Base-by-base conservation (phyloP, 2,113 vertebrate genomes). In the Gallinago jamesoni region DNA sequence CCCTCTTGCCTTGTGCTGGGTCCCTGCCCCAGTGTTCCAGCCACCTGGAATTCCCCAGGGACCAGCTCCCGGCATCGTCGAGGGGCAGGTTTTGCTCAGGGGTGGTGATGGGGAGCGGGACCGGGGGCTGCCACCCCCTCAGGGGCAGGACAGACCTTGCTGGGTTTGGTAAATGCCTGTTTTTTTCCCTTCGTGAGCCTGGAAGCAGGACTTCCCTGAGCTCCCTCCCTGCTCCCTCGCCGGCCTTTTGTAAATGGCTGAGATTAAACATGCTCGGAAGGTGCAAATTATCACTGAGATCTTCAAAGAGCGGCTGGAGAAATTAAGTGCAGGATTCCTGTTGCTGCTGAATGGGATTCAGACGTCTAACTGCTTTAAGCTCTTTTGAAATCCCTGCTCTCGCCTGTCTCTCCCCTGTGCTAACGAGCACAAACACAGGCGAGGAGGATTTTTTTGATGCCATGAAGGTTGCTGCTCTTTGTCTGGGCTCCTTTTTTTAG, bases 321-420 rank as follows among this genome's bases (percentile, higher is more conserved):
- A 83, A 85, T 85, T 56, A 90, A 80, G 39, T 4, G 7, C 68
- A 50, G 68, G 85, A 30, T 78, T 94, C 83, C 90, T 59, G 27
- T 19, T 86, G 88, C 83, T 80, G 57, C 7, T 92, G 87, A 91
- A 83, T 73, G 83, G 79, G 96, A 90, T 91, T 92, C 80, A 84
- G 69, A 2, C 30, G 2, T 60, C 39, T 62, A 60, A 90, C 60
- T 79, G 88, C 84, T 75, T 45, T 84, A 78, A 93, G 74, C 80
- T 78, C 88, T 43, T 88, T 56, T 73, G 88, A 94, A 95, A 89
- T 59, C 92, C 45, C 64, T 10, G 52, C 64, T 72, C 74, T 37
- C 48, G 78, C 76, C 90, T 75, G 60, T n/a, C 89, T 48, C 85
- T 95, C 50, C 91, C 84, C 5, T 2, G 75, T 4, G 72, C 87